Evolutionary conservation across 1,140 invertebrate species (phyloP).

Genomic region (Gonioctena quinquepunctata): DNA sequence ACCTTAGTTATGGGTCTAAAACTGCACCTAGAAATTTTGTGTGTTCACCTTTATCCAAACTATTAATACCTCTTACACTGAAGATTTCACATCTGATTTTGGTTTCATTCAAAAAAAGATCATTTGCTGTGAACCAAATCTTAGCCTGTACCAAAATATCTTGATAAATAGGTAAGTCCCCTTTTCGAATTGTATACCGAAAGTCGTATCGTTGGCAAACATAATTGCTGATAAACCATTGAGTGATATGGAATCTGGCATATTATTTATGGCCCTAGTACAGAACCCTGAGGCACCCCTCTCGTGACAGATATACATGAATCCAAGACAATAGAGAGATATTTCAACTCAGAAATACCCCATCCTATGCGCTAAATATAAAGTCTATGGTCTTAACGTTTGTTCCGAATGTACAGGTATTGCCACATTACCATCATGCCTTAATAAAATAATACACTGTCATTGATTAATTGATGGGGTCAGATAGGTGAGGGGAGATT

Average conservation of each 20-base stretch:
- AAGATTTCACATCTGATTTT: too few species aligned
- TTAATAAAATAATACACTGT: too few species aligned
- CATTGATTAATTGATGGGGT: too few species aligned
- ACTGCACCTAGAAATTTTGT: background rate
- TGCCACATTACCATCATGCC: too few species aligned
- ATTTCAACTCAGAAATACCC: too few species aligned
- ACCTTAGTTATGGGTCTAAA: background rate
- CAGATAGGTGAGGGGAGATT: too few species aligned
- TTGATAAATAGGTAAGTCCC: background rate
- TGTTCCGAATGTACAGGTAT: too few species aligned
- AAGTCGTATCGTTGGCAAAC: background rate
- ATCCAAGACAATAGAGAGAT: too few species aligned
- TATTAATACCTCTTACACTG: background rate
- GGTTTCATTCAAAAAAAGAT: background rate
- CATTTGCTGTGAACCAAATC: background rate
- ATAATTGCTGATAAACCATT: background rate
- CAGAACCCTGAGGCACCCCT: background rate
- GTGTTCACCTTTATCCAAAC: background rate
- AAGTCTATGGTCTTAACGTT: too few species aligned
- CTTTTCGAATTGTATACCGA: background rate
- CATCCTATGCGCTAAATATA: too few species aligned
- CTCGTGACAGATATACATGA: background rate
- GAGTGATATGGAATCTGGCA: background rate
- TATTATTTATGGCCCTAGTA: background rate
- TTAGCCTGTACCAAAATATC: background rate